Evolutionary conservation across 2,113 vertebrate species (phyloP), one percentile per base, ranked within the genome.

Genomic region (Gila orcuttii): DNA sequence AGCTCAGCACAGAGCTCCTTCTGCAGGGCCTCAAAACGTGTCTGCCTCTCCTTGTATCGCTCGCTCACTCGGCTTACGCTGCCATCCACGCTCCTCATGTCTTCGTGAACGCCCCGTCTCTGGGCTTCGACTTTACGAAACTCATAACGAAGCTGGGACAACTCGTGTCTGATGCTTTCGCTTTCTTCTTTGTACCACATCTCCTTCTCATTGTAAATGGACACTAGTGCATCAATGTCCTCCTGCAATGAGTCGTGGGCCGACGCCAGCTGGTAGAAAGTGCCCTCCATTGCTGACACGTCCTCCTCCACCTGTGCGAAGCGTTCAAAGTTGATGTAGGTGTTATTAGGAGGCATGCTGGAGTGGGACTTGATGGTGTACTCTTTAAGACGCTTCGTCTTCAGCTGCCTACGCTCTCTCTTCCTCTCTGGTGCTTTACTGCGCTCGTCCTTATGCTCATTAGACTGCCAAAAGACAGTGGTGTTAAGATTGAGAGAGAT

Each of bases 321-420:
- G 81, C 94, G 95, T 91, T 98, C 96, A 0, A 96, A 97, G 93
- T 96, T 96, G 90, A 94, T 85, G 2, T 97, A 97, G 10, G 96
- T 97, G 89, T 97, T 96, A 90, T 97, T 98, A 39, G 94, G 96
- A 11, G 95, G 94, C 94, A 96, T 95, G 91, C 97, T 97, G 0
- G 95, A 96, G 88, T 96, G 96, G 33, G 94, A 96, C 85, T 97
- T 97, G 71, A 97, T 93, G 74, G 96, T 97, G 89, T 98, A 97
- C 89, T 98, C 97, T 85, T 95, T 96, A 78, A 97, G 92, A 8
- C 87, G 94, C 62, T 96, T 96, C 0, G 96, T 96, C 94, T 97
- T 96, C 90, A 97, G 92, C 89, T 95, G 95, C 0, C 91, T 89
- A 0, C 91, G 94, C 89, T 95, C 95, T 6, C 42, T 50, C 82